These are phyloP conservation scores for Brachymystax lenok DNA, from an alignment of 2,797 vertebrate genomes.

Conservation along the genomic window DNA sequence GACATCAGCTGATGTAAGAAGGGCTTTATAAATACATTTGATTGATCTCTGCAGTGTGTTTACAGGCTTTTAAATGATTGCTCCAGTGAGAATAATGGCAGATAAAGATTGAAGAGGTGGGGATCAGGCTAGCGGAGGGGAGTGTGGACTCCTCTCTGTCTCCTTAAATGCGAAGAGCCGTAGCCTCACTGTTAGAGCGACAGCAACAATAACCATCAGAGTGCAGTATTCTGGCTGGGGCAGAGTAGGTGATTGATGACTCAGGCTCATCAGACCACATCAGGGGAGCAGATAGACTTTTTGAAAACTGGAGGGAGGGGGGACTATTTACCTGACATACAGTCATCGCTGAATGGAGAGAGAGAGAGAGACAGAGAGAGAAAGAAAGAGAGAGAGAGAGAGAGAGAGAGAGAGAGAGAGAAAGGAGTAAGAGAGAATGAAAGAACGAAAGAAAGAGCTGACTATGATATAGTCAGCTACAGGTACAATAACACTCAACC, in stretches of 20 bases:
- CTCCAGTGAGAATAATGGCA: constrained; percentile 13
- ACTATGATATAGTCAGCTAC: background rate
- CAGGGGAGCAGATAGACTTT: constrained; percentile 11
- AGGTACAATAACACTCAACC: background rate
- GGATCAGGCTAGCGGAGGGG: background rate
- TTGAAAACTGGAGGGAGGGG: background rate
- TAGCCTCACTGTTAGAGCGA: constrained; percentile 14
- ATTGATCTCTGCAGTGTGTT: background rate
- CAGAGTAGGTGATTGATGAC: constrained; percentile 16
- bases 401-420: too few species aligned
- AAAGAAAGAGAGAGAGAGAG: background rate
- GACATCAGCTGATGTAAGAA: too few species aligned
- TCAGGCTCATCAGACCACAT: constrained; percentile 12
- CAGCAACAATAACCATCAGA: constrained; percentile 15
- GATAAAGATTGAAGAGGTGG: constrained; percentile 1
- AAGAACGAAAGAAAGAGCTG: background rate
- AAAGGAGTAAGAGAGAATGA: background rate
- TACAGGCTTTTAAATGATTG: background rate
- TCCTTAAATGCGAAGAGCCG: constrained; percentile 32
- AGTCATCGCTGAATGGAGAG: too few species aligned
- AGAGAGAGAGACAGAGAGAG: background rate
- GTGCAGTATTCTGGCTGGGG: background rate
- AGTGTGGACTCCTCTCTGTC: background rate
- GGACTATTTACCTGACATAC: background rate
- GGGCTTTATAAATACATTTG: too few species aligned